Percentiles rank a stretch among this genome's conserved stretches.
These are phyloP conservation scores for Pelvicachromis taeniatus DNA, from an alignment of 2,113 vertebrate genomes.

Conservation along the genomic window DNA sequence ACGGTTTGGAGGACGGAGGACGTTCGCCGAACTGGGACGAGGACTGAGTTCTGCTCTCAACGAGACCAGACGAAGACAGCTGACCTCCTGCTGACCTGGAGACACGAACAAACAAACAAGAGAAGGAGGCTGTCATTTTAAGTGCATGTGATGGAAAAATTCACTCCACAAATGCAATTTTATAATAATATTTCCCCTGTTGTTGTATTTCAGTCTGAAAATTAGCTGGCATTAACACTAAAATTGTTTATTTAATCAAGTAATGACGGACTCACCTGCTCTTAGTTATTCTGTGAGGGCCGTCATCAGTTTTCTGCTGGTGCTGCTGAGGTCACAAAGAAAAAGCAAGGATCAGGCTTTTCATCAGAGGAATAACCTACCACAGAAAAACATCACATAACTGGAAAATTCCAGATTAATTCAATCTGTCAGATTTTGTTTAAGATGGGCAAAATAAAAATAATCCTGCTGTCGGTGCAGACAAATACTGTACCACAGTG, in stretches of 20 bases:
- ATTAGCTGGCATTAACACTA: background rate
- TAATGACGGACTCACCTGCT: constrained; percentile 52
- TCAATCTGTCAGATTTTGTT: background rate
- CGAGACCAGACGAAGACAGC: constrained; percentile 42
- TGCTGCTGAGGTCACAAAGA: constrained; percentile 13
- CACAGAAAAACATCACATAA: background rate
- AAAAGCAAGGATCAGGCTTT: background rate
- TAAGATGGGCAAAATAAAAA: background rate
- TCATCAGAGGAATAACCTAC: background rate
- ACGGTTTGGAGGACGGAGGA: background rate
- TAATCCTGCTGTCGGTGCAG: too few species aligned
- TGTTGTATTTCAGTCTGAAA: background rate
- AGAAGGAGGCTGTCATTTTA: background rate
- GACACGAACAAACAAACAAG: background rate
- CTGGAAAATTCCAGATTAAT: background rate
- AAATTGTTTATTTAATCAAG: background rate
- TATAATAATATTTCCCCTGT: background rate
- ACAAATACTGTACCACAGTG: background rate
- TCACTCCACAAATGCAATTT: background rate
- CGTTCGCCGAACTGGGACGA: constrained; percentile 7
- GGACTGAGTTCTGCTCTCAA: constrained; percentile 33
- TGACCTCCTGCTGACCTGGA: constrained; percentile 60
- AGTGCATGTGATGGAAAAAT: background rate
- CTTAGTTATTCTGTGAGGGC: constrained; percentile 59
- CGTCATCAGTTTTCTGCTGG: constrained; percentile 31